Percentiles rank a stretch among this genome's conserved stretches.
Evolutionary conservation across 2,797 vertebrate genomes (phyloP).

Genomic region (Denticeps clupeoides): DNA sequence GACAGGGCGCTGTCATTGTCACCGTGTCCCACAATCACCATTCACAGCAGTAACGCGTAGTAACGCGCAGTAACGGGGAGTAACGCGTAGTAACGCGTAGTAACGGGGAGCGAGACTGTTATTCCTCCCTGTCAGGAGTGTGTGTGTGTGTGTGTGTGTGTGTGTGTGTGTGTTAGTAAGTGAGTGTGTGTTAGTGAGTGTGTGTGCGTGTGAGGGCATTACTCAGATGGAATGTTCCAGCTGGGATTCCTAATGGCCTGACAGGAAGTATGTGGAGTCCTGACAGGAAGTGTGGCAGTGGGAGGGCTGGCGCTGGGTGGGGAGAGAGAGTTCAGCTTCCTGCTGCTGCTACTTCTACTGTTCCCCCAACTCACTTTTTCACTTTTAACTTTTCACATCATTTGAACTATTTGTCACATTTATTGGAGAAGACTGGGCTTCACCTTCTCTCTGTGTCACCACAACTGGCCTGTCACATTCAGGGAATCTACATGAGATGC

Average conservation of each 20-base stretch:
- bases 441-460: neutral
- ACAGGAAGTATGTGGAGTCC: slow-evolving; percentile 57
- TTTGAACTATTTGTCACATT: neutral
- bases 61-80: too few relatives aligned
- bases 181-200: neutral
- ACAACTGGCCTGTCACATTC: slow-evolving; percentile 12
- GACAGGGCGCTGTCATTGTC: too few relatives aligned
- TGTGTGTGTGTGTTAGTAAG: slow-evolving; percentile 6
- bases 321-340: slow-evolving; percentile 46
- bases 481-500: slow-evolving; percentile 25
- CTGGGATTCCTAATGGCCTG: slow-evolving; percentile 56
- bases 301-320: slow-evolving; percentile 36
- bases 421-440: too few relatives aligned
- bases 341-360: slow-evolving; percentile 39
- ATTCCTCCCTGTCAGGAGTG: neutral
- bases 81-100: too few relatives aligned
- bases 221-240: slow-evolving; percentile 57
- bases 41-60: too few relatives aligned
- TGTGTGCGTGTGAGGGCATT: slow-evolving; percentile 7
- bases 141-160: neutral
- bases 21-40: too few relatives aligned
- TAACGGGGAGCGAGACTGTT: too few relatives aligned
- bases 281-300: slow-evolving; percentile 58
- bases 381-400: neutral
- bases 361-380: neutral